Evolutionary conservation across 2,888 invertebrate genomes (phyloP), one percentile per base, ranked within the genome.

Genomic region (Hydrotaea cyrtoneurina): DNA sequence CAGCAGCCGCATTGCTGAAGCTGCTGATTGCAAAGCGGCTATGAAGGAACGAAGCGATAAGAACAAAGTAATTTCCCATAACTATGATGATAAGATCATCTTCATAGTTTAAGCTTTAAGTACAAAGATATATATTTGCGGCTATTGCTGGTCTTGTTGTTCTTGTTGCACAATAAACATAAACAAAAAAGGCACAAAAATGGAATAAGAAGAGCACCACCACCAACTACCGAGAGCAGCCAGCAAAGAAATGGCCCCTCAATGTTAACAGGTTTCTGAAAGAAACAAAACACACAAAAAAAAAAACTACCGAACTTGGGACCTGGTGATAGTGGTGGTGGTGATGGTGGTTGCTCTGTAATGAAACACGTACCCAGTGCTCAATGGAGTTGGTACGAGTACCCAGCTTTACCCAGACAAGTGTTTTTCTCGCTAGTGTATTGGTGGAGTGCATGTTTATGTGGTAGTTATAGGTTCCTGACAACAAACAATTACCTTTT

Each of bases 21-120:
- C 39, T 19, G 59, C 57, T 64, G 13, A 62, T 62, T 62, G 31
- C 62, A 69, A n/a, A 36, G 62, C 13, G 55, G 31, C 53, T 10
- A 11, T n/a, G 39, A 43, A 21, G 31, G 3, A 43, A 43, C 8
- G 17, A 57, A 43, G 62, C 82, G 85, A 85, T 85, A 85, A 85
- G 79, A 85, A 79, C 69, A 82, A 85, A 85, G 77, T 77, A 85
- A 85, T 85, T 85, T 85, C 82, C 82, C 85, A 85, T 85, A 85
- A 85, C 82, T 85, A 77, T 82, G 85, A 74, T 77, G 85, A 85
- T 85, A 85, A 85, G 85, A 82, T 85, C 85, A 82, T 85, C 82
- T 82, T 46, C 55, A 77, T 71, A 64, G 73, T 59, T 85, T 77
- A 69, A 81, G 66, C 62, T 76, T 76, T 76, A 76, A 59, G 13